Evolutionary conservation across 2,888 invertebrate genomes (phyloP), one percentile per base, ranked within the genome.

Genomic region (Hecatera dysodea): DNA sequence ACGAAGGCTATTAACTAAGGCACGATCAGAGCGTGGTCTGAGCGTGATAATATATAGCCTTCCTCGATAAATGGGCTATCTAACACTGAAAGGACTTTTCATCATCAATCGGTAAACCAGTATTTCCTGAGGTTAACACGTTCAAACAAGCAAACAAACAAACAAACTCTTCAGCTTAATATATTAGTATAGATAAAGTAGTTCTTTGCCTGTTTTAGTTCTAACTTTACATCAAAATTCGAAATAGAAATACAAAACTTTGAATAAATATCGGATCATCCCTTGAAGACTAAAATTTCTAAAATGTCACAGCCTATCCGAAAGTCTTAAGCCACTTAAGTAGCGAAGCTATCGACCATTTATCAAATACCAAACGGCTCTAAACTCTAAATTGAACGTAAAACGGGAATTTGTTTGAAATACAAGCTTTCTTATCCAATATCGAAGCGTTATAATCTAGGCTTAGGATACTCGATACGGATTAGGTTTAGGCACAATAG

Each of bases 401-500:
- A 80, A 78, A 59, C 65, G 53, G 78, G 68, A 70, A 65, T 78
- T 75, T 17, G 52, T 75, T 39, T 75, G 65, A 75, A 67, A 63
- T 82, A 81, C 78, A 64, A 65, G 11, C 66, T 59, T 69, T 83
- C 78, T 63, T 72, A 80, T 75, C 48, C 29, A 71, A 78, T 75
- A 72, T 69, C 68, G 50, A 48, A n/a, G 39, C 39, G 53, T 77
- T 72, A 80, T 29, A 65, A 83, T 75, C 78, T 75, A 60, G 67
- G 55, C 60, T 67, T 67, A 61, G 53, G 48, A 17, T 24, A 53
- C n/a, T 55, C 22, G 67, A 80, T 75, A 67, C 29, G 29, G 44
- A 69, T 69, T 80, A 59, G 55, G 78, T 46, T 74, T 60, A n/a
- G 44, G 17, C 24, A 81, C 80, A 81, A 81, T 67, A 50, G 67